Conservation (phyloP, 2,888 invertebrate genomes). For the Drosophila merina region DNA sequence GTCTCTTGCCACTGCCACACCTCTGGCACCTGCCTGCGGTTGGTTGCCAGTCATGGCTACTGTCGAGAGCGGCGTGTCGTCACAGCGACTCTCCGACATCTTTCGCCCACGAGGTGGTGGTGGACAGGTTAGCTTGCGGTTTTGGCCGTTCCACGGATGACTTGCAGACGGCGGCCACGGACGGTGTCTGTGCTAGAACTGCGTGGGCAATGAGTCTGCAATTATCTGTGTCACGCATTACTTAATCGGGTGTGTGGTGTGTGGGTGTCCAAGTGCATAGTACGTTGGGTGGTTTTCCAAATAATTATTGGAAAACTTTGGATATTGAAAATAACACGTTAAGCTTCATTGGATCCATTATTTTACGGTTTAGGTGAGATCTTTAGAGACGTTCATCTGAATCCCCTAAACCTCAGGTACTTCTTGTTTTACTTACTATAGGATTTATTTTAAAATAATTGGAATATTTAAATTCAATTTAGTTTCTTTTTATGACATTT, state of each 20-base stretch:
- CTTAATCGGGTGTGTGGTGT: conserved; percentile 44
- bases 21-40: conserved; percentile 22
- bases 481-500: too few relatives aligned
- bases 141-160: conserved; percentile 25
- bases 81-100: conserved; percentile 30
- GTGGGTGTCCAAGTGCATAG: conserved; percentile 1
- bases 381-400: too few relatives aligned
- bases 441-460: too few relatives aligned
- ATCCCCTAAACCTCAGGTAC: too few relatives aligned
- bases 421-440: too few relatives aligned
- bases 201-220: conserved; percentile 25
- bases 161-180: conserved; percentile 38
- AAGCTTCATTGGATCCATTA: neutral
- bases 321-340: neutral
- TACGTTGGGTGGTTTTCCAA: too few relatives aligned
- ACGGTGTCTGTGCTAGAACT: conserved; percentile 27
- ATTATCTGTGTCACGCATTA: conserved; percentile 46
- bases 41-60: conserved; percentile 34
- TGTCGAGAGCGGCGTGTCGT: conserved; percentile 47
- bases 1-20: conserved; percentile 16
- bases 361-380: too few relatives aligned
- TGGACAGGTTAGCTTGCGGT: conserved; percentile 57
- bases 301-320: too few relatives aligned
- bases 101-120: conserved; percentile 50
- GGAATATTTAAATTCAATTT: too few relatives aligned